A percentile compares a stretch with the other conserved stretches of the same genome.
These are phyloP conservation scores for Corvus cornix DNA, from an alignment of 2,113 vertebrate species.

Conservation along the genomic window DNA sequence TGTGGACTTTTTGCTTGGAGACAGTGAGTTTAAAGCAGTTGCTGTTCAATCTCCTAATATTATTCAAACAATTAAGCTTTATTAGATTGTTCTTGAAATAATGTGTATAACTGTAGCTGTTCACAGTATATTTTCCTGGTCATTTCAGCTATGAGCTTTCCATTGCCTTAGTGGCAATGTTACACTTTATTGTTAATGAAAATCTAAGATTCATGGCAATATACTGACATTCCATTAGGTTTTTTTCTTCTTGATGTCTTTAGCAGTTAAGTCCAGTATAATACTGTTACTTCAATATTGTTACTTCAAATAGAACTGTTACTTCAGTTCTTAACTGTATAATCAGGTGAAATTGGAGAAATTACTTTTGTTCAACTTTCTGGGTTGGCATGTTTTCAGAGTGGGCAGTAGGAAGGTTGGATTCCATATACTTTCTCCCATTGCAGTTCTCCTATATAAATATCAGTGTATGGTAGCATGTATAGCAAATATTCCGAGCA, in stretches of 20 bases:
- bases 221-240: background rate
- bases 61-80: background rate
- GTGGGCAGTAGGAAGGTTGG: background rate
- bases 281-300: background rate
- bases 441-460: background rate
- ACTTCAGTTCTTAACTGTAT: background rate
- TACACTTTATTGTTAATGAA: background rate
- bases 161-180: background rate
- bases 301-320: background rate
- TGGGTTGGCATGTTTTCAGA: background rate
- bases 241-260: background rate
- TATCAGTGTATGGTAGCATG: background rate
- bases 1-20: background rate
- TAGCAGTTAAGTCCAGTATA: background rate
- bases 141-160: background rate
- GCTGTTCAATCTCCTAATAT: background rate
- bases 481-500: background rate
- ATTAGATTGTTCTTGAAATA: background rate
- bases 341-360: background rate
- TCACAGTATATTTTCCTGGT: background rate
- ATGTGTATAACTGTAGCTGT: background rate
- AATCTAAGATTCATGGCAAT: background rate
- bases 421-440: background rate
- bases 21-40: background rate
- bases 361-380: background rate